phyloP scores from a whole-genome alignment of 2,113 vertebrate genomes.

The Phocoena sinus region DNA sequence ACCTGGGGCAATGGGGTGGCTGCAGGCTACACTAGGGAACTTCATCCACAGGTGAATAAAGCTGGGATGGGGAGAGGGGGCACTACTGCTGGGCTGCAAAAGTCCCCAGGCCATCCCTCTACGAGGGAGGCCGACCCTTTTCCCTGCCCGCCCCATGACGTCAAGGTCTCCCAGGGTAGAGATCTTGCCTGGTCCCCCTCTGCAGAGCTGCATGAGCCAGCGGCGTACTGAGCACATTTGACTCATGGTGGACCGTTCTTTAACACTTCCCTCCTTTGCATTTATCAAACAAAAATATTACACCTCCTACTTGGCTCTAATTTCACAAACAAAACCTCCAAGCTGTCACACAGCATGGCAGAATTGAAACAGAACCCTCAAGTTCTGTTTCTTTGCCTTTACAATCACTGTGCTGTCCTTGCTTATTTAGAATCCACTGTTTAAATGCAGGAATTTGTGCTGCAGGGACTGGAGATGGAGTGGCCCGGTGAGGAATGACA shows the following conservation, averaged over 20 bases:
- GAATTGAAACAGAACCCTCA: neutral
- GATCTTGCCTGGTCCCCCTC: neutral
- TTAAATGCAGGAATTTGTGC: neutral
- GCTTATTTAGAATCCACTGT: neutral
- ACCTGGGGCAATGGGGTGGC: neutral
- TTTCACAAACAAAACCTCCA: neutral
- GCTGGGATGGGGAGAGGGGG: neutral
- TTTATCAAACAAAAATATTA: constrained; percentile 14
- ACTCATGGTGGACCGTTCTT: neutral
- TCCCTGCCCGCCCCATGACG: neutral
- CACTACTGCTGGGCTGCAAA: neutral
- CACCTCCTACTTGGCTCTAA: neutral
- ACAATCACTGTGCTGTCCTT: neutral
- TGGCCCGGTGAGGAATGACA: neutral
- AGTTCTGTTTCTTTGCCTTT: neutral
- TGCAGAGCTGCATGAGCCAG: neutral
- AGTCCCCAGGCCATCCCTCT: neutral
- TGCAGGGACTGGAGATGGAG: neutral
- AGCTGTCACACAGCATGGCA: neutral
- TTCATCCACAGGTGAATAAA: neutral
- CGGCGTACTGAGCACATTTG: neutral
- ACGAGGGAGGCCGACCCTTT: neutral
- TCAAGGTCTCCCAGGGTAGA: neutral
- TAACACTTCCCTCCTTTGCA: neutral
- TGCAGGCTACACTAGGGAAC: neutral